Percentiles rank a stretch among this genome's conserved stretches.
Evolutionary conservation across 2,888 invertebrate species (phyloP).

Genomic region (Myopa testacea): DNA sequence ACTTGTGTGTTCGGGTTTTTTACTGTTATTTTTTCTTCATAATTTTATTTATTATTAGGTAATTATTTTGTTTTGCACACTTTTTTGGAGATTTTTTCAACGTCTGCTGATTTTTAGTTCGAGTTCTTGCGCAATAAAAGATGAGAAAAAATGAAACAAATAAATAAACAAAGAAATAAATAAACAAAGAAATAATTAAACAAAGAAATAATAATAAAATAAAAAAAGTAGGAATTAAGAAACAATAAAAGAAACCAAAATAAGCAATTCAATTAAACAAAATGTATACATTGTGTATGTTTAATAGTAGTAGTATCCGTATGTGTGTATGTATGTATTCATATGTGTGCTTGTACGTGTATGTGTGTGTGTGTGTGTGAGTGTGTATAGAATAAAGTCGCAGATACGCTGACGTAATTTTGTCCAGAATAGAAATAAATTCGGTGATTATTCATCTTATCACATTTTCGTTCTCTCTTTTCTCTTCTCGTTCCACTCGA

Average conservation of each 20-base stretch:
- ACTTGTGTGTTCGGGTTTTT: constrained; percentile 12
- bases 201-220: background rate
- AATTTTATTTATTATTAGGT: constrained; percentile 21
- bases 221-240: background rate
- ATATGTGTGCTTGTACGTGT: too few species aligned
- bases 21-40: constrained; percentile 24
- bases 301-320: too few species aligned
- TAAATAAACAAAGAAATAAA: too few species aligned
- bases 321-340: too few species aligned
- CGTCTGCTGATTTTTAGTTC: background rate
- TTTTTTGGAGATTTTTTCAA: background rate
- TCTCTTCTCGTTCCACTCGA: constrained; percentile 1
- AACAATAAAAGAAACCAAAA: background rate
- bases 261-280: constrained; percentile 22
- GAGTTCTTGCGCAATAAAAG: background rate
- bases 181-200: background rate
- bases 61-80: background rate
- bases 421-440: constrained; percentile 19
- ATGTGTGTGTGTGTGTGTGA: too few species aligned
- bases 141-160: too few species aligned
- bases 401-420: constrained; percentile 30
- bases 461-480: background rate
- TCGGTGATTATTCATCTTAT: constrained; percentile 14
- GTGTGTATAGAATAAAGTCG: background rate
- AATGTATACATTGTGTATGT: constrained; percentile 25